phyloP scores from a whole-genome alignment of 2,888 invertebrate species.

The Noctua comes region DNA sequence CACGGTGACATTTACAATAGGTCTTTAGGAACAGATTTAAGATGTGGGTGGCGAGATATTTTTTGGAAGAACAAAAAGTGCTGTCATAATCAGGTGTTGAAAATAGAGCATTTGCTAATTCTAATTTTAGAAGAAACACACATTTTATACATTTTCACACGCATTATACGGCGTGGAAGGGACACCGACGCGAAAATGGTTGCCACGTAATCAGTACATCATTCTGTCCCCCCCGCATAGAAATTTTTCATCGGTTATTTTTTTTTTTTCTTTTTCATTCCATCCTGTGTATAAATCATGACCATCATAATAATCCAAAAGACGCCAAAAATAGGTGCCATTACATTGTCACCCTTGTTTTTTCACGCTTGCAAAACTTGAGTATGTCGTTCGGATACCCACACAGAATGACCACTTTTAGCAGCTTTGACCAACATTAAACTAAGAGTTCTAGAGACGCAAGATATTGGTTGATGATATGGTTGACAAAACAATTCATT shows the following conservation, averaged over 20 bases:
- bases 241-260: no score
- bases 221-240: no score
- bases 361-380: neutral
- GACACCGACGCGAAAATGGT: no score
- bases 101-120: neutral
- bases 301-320: neutral
- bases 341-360: neutral
- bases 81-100: neutral
- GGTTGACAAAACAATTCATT: neutral
- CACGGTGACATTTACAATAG: conserved; percentile 14
- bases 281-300: no score
- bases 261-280: no score
- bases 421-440: neutral
- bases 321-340: neutral
- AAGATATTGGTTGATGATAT: no score
- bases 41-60: conserved; percentile 24
- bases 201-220: no score
- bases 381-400: no score
- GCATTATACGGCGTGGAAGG: no score
- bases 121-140: neutral
- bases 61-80: neutral
- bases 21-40: neutral
- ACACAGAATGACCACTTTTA: neutral
- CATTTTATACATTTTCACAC: neutral
- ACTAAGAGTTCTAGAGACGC: neutral